phyloP scores from a whole-genome alignment of 2,113 vertebrate species.

The Rousettus leschenaultii region DNA sequence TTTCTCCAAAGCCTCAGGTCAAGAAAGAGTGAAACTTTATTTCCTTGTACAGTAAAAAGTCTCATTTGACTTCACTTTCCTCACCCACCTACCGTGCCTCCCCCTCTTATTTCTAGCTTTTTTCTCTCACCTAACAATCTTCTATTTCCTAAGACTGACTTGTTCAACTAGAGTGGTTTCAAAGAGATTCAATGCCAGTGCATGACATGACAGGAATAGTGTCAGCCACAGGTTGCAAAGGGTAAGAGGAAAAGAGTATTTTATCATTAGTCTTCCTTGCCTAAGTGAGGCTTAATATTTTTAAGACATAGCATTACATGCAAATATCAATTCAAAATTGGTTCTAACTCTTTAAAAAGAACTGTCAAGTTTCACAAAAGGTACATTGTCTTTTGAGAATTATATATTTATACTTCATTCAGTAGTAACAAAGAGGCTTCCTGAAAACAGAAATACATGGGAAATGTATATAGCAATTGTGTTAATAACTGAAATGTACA shows the following conservation, averaged over 20 bases:
- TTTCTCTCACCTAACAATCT: not conserved
- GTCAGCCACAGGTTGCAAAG: accelerated
- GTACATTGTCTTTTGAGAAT: not conserved
- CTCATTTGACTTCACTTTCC: not conserved
- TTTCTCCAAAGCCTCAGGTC: constrained; percentile 24
- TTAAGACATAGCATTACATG: not conserved
- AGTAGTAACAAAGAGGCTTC: not conserved
- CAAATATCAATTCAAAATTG: not conserved
- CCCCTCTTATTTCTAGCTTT: not conserved
- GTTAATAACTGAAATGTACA: not conserved
- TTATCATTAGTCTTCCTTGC: not conserved
- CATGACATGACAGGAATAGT: not conserved
- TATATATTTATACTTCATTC: not conserved
- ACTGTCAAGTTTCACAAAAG: not conserved
- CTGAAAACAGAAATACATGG: not conserved
- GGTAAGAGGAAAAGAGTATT: not conserved
- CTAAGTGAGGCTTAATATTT: not conserved
- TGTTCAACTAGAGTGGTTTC: not conserved
- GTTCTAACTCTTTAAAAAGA: not conserved
- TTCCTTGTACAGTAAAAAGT: not conserved
- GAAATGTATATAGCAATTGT: not conserved
- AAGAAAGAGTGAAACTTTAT: not conserved
- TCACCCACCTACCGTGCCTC: not conserved
- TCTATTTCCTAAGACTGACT: not conserved
- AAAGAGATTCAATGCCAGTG: not conserved